Evolutionary conservation across 53 echinoderm and acorn worm genomes (phyloP), one percentile per base, ranked within the genome.

Genomic region (Pentamera pediparva): DNA sequence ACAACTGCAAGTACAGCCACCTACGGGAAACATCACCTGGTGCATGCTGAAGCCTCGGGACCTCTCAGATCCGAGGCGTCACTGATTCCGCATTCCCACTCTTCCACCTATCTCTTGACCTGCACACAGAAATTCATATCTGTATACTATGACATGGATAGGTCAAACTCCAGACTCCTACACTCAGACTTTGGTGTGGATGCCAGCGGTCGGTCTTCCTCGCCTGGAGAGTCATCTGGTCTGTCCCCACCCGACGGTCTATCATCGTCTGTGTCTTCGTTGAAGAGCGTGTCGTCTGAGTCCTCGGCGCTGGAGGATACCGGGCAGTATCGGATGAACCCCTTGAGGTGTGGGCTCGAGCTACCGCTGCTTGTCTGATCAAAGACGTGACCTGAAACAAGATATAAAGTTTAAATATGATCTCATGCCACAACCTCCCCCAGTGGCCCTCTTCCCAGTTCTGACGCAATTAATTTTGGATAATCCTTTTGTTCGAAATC

Each of bases 271-370:
- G 27, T 67, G 67, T 45, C 67, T 28, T 67, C 67, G 28, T 67
- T 41, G 17, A 67, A 72, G 22, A 72, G 53, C 17, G 73, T 72
- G 36, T 72, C 73, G 20, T 54, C 55, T 3, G 73, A 72, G 12
- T 54, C 73, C 34, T 51, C 55, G 4, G 73, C 17, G 15, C 51
- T 72, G 0, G 73, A 72, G 17, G 73, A 72, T 19, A 72, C 36
- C 9, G 73, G 55, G 21, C 73, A 72, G 32, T 72, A 72, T n/a
- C 55, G 73, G 18, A 72, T 26, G 13, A 34, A 72, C 6, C 73
- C 73, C 32, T 51, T 54, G 21, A 72, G 35, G 36, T 72, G 52
- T 13, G 73, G 73, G 11, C 52, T 72, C 33, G 73, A 72, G 32
- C 52, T 53, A 1, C 52, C 55, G 19, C 73, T 72, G 48, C 73